A percentile compares a stretch with the other conserved stretches of the same genome.
Evolutionary conservation across 2,797 vertebrate species (phyloP).

Genomic region (Labeo calbasu): DNA sequence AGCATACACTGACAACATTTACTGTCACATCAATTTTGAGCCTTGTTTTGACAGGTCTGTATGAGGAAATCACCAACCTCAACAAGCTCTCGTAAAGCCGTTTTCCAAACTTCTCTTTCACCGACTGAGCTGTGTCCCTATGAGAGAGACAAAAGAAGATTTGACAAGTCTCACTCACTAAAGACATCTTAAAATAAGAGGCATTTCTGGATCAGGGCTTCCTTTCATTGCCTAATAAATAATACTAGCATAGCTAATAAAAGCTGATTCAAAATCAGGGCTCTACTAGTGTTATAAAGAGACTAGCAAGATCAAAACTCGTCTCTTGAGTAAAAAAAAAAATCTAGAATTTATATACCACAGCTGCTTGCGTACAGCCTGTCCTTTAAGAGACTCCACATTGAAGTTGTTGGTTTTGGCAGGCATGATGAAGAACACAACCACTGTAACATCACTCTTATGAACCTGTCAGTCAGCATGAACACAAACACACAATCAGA

Average conservation of each 20-base stretch:
- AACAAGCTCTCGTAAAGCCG: conserved; percentile 90
- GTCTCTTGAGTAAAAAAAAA: too few relatives aligned
- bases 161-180: background rate
- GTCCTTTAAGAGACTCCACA: conserved; percentile 94
- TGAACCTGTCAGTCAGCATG: conserved; percentile 80
- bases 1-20: background rate
- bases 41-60: background rate
- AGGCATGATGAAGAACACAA: conserved; percentile 98
- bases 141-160: background rate
- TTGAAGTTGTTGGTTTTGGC: conserved; percentile 98
- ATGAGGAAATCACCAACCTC: conserved; percentile 76
- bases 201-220: background rate
- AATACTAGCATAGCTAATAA: background rate
- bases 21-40: background rate
- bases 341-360: conserved; percentile 76
- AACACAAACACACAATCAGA: background rate
- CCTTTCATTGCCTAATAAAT: background rate
- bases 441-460: conserved; percentile 87
- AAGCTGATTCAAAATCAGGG: background rate
- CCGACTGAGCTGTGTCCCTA: conserved; percentile 92
- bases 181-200: conserved; percentile 2
- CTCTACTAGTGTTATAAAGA: background rate
- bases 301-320: too few relatives aligned
- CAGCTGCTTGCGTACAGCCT: conserved; percentile 93
- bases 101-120: conserved; percentile 97